These are phyloP conservation scores for Ametastegia equiseti DNA, from an alignment of 2,888 invertebrate species.

Conservation along the genomic window DNA sequence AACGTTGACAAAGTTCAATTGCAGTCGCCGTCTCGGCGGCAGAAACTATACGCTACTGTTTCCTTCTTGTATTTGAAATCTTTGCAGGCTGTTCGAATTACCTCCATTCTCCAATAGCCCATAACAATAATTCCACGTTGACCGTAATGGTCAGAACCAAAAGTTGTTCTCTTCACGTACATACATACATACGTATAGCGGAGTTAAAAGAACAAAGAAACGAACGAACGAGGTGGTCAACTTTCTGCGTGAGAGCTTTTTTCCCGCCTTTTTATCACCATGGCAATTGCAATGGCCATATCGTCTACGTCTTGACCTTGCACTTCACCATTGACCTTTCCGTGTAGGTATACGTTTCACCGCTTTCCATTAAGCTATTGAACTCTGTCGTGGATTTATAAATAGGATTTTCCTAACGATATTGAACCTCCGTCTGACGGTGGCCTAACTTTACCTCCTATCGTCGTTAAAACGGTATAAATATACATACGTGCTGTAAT, in stretches of 20 bases:
- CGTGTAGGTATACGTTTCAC: constrained; percentile 1
- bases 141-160: constrained; percentile 26
- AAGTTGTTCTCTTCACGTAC: not conserved
- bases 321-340: not conserved
- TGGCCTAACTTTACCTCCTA: not conserved
- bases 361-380: not conserved
- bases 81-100: constrained; percentile 22
- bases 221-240: not conserved
- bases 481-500: not conserved
- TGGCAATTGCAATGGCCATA: not conserved
- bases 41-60: too few relatives aligned
- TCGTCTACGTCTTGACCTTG: not conserved
- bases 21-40: constrained; percentile 36
- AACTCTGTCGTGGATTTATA: not conserved
- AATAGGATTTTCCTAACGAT: not conserved
- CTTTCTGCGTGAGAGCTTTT: not conserved
- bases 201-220: not conserved
- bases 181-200: too few relatives aligned
- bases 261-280: not conserved
- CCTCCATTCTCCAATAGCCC: constrained; percentile 11
- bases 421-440: not conserved
- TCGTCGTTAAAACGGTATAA: not conserved
- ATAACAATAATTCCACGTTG: constrained; percentile 33
- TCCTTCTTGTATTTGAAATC: not conserved
- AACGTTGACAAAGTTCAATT: constrained; percentile 6